Base-by-base conservation (phyloP, 2,888 invertebrate species). In the Lepidonotus clava region DNA sequence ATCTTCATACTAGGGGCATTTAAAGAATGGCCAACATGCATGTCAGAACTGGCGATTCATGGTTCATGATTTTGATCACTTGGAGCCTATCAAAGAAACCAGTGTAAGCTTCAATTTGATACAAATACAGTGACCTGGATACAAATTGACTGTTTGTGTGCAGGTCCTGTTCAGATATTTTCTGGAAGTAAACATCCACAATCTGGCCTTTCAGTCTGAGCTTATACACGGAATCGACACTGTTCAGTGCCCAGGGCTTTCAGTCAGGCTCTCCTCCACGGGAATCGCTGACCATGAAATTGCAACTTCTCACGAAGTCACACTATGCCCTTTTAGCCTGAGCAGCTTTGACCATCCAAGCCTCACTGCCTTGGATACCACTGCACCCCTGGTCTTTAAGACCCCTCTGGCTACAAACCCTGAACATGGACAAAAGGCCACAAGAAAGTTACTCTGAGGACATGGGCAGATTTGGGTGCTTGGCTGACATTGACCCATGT, bases 241-340 rank as follows among this genome's bases (percentile, higher is more conserved):
- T 32, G 71, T 34, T 6, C 71, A 36, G 36, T 71, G 71, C 34
- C 71, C 71, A 36, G 21, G 36, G 38, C n/a, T n/a, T n/a, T n/a
- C n/a, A 36, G 14, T 71, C 34, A 34, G 71, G n/a, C 71, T n/a
- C 38, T 71, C 38, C 34, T 71, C 34, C 66, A 36, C 71, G 24
- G 61, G 36, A 71, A 24, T 6, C 71, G 38, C 71, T 71, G 71
- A 71, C 71, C 71, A 71, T 71, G 38, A 71, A 71, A 71, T 71
- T 38, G 71, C 71, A 71, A 71, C 71, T 71, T 66, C 71, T 71
- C 71, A 71, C 71, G 71, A 38, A 71, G 71, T 71, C 38, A 6
- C 18, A 71, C 36, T 18, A 71, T 11, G 36, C n/a, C n/a, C 6
- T 71, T 71, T 36, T 6, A 71, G 71, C 38, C 14, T 38, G 38